phyloP scores from a whole-genome alignment of 2,113 vertebrate species.

The Periophthalmodon schlosseri region DNA sequence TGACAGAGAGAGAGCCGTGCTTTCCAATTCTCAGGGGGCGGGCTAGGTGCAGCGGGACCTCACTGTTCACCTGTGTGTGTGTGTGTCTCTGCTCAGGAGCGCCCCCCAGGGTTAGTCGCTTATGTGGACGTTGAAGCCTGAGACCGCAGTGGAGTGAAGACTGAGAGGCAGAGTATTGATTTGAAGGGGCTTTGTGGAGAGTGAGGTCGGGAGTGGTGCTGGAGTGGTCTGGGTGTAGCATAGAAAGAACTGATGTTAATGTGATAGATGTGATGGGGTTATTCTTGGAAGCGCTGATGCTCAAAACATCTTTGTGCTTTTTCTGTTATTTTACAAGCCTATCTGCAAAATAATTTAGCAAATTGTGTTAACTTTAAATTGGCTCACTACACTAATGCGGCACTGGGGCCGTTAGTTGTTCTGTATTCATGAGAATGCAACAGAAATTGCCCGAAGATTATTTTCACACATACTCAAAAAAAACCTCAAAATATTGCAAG shows the following conservation, averaged over 20 bases:
- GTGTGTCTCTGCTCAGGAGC: slow-evolving; percentile 26
- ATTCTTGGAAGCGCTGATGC: slow-evolving; percentile 1
- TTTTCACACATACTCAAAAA: too few species aligned
- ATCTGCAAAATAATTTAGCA: background rate
- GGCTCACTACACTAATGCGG: too few species aligned
- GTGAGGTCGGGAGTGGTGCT: background rate
- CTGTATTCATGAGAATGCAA: too few species aligned
- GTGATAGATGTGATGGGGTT: background rate
- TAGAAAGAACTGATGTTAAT: background rate
- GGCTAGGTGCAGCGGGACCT: slow-evolving; percentile 39
- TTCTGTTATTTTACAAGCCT: background rate
- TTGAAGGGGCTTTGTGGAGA: slow-evolving; percentile 12
- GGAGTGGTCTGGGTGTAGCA: background rate
- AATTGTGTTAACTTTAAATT: too few species aligned
- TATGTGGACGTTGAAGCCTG: slow-evolving; percentile 19
- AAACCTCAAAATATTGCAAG: too few species aligned
- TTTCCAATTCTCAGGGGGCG: slow-evolving; percentile 31
- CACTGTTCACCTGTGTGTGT: slow-evolving; percentile 43
- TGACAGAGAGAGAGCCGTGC: slow-evolving; percentile 29
- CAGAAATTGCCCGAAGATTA: too few species aligned
- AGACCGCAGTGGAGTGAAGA: slow-evolving; percentile 15
- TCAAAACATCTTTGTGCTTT: background rate
- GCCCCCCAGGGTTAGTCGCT: slow-evolving; percentile 21
- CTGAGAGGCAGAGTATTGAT: slow-evolving; percentile 32
- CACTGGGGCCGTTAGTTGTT: too few species aligned